Evolutionary conservation across 64 coral and sea anemone species (phyloP).

Genomic region (Actinia equina): DNA sequence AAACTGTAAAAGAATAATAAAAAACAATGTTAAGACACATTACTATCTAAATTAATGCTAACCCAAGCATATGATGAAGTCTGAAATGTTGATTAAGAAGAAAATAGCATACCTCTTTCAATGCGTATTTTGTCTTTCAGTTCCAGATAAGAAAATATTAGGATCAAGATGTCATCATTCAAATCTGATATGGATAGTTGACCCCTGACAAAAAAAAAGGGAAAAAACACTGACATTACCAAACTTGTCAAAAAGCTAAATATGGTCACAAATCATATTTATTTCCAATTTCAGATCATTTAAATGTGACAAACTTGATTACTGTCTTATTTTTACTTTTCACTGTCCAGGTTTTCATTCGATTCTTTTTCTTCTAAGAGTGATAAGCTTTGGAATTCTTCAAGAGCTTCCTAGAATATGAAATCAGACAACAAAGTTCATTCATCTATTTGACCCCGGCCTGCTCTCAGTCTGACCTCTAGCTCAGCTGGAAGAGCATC

Average conservation of each 20-base stretch:
- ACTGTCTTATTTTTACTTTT: not conserved
- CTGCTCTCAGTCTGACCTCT: too few species aligned
- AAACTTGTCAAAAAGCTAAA: not conserved
- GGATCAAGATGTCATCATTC: conserved; percentile 79
- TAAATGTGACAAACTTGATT: not conserved
- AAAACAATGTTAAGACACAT: not conserved
- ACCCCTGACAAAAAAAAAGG: not conserved
- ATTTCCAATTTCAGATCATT: too few species aligned
- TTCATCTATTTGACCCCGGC: too few species aligned
- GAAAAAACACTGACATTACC: not conserved
- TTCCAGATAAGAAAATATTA: conserved; percentile 75
- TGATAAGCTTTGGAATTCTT: not conserved
- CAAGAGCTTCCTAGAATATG: not conserved
- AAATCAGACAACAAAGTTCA: not conserved
- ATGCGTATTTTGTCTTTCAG: conserved; percentile 82
- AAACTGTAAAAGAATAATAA: conserved; percentile 55
- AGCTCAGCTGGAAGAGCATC: too few species aligned
- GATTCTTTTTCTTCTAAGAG: not conserved
- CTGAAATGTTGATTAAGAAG: not conserved
- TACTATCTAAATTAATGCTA: too few species aligned
- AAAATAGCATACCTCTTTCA: conserved; percentile 67
- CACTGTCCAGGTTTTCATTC: not conserved
- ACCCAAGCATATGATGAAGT: too few species aligned
- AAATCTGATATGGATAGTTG: conserved; percentile 31
- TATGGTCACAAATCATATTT: too few species aligned